These are phyloP conservation scores for Ailuropoda melanoleuca DNA, from an alignment of 2,113 vertebrate species.

Conservation along the genomic window DNA sequence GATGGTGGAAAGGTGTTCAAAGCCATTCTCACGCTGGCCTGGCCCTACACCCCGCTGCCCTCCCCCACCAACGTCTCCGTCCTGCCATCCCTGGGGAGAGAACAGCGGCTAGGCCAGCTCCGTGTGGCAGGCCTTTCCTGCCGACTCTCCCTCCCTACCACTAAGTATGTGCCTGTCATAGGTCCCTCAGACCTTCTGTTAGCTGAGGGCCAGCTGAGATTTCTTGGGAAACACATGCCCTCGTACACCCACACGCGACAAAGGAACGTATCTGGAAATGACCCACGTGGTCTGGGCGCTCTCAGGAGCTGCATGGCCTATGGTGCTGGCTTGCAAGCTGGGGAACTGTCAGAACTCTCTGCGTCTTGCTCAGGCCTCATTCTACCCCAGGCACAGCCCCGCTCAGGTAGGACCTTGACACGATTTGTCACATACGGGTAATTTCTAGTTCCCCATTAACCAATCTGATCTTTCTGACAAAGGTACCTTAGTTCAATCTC, in stretches of 20 bases:
- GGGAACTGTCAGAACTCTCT: too few relatives aligned
- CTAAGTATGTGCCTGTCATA: background rate
- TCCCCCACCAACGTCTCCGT: too few relatives aligned
- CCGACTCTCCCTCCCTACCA: too few relatives aligned
- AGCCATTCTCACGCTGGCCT: too few relatives aligned
- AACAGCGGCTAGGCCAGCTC: background rate
- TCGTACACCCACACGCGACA: accelerated
- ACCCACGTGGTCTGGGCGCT: accelerated
- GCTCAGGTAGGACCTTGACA: background rate
- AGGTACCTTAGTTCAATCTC: background rate
- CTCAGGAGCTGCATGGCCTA: accelerated
- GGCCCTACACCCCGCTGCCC: too few relatives aligned
- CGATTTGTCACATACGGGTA: background rate
- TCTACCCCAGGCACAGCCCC: background rate
- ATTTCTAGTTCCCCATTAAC: background rate
- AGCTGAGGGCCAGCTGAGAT: background rate
- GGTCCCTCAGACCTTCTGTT: background rate
- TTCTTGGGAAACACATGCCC: accelerated
- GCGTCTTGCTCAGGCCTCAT: background rate
- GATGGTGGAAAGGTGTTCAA: background rate
- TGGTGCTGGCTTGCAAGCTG: accelerated
- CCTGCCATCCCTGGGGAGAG: accelerated
- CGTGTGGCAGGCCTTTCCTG: background rate
- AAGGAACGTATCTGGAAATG: too few relatives aligned
- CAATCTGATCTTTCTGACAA: background rate